Conservation (phyloP, 2,888 invertebrate species). For the Allygus modestus region DNA sequence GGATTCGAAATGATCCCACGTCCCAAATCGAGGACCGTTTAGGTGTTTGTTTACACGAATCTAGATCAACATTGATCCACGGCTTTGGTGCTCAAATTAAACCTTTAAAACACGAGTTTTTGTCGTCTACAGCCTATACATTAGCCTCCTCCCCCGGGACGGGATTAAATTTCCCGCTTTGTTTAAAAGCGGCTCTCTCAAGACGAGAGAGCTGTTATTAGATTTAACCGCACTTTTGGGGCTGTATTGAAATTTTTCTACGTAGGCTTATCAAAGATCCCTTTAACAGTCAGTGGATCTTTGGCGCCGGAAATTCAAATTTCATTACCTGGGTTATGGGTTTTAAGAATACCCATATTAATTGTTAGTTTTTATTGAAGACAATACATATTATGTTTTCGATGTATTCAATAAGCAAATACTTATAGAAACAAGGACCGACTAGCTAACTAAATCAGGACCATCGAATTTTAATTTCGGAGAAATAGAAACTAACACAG, state of each 20-base stretch:
- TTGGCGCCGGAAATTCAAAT: neutral
- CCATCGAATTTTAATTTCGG: no score
- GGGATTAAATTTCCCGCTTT: slow-evolving; percentile 31
- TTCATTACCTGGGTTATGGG: no score
- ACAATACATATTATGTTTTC: no score
- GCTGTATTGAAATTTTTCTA: slow-evolving; percentile 32
- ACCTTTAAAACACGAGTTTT: slow-evolving; percentile 29
- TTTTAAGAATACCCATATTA: no score
- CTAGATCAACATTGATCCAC: neutral
- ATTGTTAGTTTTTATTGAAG: no score
- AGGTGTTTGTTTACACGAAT: slow-evolving; percentile 40
- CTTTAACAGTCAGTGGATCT: neutral
- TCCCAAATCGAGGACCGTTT: neutral
- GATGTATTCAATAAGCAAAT: no score
- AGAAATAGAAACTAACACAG: no score
- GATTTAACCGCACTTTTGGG: slow-evolving; percentile 36
- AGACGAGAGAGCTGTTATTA: slow-evolving; percentile 11
- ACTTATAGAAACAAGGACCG: no score
- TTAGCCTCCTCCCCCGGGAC: slow-evolving; percentile 4
- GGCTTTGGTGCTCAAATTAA: neutral
- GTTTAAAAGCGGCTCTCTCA: slow-evolving; percentile 28
- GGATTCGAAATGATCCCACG: neutral
- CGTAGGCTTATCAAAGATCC: slow-evolving; percentile 1
- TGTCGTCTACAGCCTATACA: slow-evolving; percentile 3
- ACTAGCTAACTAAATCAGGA: no score